Evolutionary conservation across 1,140 invertebrate species (phyloP), one percentile per base, ranked within the genome.

Genomic region (Hyphantria cunea): DNA sequence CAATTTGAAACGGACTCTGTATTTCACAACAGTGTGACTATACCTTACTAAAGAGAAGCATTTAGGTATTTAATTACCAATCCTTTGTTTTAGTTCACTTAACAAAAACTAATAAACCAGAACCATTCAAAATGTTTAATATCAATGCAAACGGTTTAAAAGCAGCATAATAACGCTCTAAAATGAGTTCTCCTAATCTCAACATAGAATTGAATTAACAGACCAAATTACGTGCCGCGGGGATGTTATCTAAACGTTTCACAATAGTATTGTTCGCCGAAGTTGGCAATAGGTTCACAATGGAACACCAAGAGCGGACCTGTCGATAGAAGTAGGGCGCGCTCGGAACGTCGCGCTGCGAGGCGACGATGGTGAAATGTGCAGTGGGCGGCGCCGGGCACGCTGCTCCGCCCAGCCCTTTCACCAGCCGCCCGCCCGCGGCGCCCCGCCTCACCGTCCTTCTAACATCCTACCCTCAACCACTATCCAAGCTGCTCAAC

Each of bases 351-450:
- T n/a, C n/a, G 69, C 82, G 76, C 79, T 78, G 81, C 71, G 54
- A 42, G 11, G 61, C 67, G 64, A 72, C 79, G 84, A 83, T 89
- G 86, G 84, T 87, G 86, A 89, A 90, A 90, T 86, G 84, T 52
- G 61, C 59, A 72, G 80, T 85, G 76, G 85, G 87, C 85, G 87
- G 85, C 73, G 77, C 80, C 73, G 79, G 48, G 73, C 86, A 88
- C 84, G 85, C 82, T 77, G 87, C 79, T 64, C 82, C 87, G 87
- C 87, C 87, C 82, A 86, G 83, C 87, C 84, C 87, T 86, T 86
- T 87, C 86, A 87, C 85, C 78, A 41, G 79, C 58, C 68, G 48
- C 60, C 74, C 80, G 45, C 72, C 66, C 39, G 42, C 51, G 52
- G 41, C 34, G 49, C 41, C 12, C 66, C 64, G 64, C n/a, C n/a